These are phyloP conservation scores for Camponotus fellah DNA, from an alignment of 2,888 invertebrate genomes.

Conservation along the genomic window DNA sequence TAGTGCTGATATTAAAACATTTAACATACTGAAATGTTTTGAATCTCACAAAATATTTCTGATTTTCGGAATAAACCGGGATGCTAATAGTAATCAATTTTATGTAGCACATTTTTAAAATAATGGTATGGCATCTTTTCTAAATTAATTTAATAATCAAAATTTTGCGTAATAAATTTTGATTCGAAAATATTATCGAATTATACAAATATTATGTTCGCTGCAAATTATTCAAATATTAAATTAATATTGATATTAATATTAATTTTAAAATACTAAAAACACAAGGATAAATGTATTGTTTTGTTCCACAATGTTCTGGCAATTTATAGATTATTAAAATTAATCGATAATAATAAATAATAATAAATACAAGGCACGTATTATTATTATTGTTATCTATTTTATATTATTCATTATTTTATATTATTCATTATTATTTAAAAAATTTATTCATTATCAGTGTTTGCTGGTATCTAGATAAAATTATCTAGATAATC, in stretches of 20 bases:
- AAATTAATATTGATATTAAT: too few relatives aligned
- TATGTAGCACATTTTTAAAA: too few relatives aligned
- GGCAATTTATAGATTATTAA: background rate
- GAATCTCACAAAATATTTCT: background rate
- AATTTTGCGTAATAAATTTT: background rate
- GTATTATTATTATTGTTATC: too few relatives aligned
- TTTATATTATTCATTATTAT: too few relatives aligned
- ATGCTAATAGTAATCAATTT: background rate
- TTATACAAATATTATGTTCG: background rate
- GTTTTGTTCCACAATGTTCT: background rate
- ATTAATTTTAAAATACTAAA: background rate
- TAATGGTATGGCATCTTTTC: background rate
- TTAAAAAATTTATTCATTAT: too few relatives aligned
- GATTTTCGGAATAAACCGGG: background rate
- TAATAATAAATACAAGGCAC: background rate
- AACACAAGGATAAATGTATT: background rate
- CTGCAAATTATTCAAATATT: background rate
- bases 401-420: background rate
- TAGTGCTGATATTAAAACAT: conserved; percentile 6
- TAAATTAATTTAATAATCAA: conserved; percentile 11
- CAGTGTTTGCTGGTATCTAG: too few relatives aligned
- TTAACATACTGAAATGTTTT: conserved; percentile 15
- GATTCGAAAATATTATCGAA: background rate
- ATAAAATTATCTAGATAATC: too few relatives aligned
- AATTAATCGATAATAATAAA: background rate